Conservation (phyloP, 2,888 invertebrate genomes). For the Conus canariensis region DNA sequence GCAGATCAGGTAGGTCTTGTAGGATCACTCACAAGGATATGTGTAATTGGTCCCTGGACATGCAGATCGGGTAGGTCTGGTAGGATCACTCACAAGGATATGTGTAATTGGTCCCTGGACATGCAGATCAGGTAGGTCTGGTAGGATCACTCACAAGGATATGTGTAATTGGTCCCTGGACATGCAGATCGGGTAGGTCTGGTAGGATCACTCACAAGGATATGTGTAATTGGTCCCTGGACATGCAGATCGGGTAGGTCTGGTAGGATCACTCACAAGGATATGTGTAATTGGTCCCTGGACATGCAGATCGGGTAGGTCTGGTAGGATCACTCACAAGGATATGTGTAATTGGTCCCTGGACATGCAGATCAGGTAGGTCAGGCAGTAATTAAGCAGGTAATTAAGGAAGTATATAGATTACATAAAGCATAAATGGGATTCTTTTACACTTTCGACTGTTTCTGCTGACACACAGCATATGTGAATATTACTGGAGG, state of each 20-base stretch:
- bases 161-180: not conserved
- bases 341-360: not conserved
- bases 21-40: not conserved
- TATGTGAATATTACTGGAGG: too few species aligned
- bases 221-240: not conserved
- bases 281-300: too few species aligned
- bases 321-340: too few species aligned
- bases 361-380: not conserved
- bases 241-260: not conserved
- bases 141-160: not conserved
- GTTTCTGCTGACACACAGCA: too few species aligned
- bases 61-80: not conserved
- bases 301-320: too few species aligned
- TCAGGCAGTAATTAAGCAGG: not conserved
- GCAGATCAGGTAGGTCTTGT: not conserved
- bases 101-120: too few species aligned
- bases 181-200: not conserved
- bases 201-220: not conserved
- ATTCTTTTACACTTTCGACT: too few species aligned
- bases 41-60: not conserved
- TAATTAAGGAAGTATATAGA: too few species aligned
- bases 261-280: too few species aligned
- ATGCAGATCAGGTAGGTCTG: too few species aligned
- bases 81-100: too few species aligned
- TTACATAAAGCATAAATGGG: too few species aligned